These are phyloP conservation scores for Achatina immaculata DNA, from an alignment of 1,140 invertebrate genomes.

Conservation along the genomic window DNA sequence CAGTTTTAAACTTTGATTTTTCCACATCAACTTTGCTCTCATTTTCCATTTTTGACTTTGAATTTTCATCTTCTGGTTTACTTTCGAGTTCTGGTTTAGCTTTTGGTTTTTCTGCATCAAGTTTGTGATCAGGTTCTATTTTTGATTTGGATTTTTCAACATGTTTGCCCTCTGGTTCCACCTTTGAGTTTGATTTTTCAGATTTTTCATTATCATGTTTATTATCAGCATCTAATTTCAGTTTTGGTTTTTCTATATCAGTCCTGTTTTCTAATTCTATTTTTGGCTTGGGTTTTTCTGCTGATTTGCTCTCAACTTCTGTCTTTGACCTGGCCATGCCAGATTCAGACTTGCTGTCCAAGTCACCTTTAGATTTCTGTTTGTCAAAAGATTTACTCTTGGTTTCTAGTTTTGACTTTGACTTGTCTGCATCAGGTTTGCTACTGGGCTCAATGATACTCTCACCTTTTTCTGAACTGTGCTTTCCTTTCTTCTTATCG, in stretches of 20 bases:
- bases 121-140: background rate
- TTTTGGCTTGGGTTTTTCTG: background rate
- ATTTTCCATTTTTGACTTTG: background rate
- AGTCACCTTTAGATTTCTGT: background rate
- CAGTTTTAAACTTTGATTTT: background rate
- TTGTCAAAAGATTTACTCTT: background rate
- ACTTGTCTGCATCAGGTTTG: background rate
- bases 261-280: background rate
- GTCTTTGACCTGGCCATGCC: background rate
- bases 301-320: background rate
- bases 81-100: background rate
- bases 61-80: background rate
- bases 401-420: background rate
- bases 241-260: background rate
- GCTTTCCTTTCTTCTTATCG: constrained; percentile 23
- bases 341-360: too few relatives aligned
- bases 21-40: background rate
- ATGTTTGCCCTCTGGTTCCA: background rate
- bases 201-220: background rate
- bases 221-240: background rate
- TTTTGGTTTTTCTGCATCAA: background rate
- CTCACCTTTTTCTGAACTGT: background rate
- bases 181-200: background rate
- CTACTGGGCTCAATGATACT: background rate
- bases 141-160: background rate